Percentiles rank a stretch among this genome's conserved stretches.
Evolutionary conservation across 1,140 invertebrate genomes (phyloP).

Genomic region (Trypoxylus dichotomus): DNA sequence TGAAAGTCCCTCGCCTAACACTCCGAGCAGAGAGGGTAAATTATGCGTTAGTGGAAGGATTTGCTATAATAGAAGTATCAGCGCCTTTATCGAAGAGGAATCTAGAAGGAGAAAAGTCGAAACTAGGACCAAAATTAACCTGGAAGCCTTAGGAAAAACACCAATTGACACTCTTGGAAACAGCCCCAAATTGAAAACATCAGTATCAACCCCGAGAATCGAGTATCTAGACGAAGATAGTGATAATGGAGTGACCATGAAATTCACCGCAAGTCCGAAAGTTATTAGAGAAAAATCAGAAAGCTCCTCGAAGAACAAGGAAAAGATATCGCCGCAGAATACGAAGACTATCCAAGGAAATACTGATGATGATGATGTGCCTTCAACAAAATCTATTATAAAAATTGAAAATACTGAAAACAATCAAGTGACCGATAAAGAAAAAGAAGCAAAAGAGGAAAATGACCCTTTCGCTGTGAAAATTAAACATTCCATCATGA

Average conservation of each 20-base stretch:
- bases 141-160: not conserved
- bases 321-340: too few relatives aligned
- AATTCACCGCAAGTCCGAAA: not conserved
- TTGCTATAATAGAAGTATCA: constrained; percentile 9
- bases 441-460: not conserved
- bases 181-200: not conserved
- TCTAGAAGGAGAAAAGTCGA: not conserved
- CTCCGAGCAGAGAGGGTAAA: not conserved
- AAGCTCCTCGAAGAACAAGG: too few relatives aligned
- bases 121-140: not conserved
- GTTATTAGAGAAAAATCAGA: too few relatives aligned
- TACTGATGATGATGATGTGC: too few relatives aligned
- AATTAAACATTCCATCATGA: not conserved
- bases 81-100: not conserved
- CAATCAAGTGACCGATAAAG: too few relatives aligned
- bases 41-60: not conserved
- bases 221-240: not conserved
- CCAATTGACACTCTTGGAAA: not conserved
- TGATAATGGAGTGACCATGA: not conserved
- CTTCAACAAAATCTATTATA: too few relatives aligned
- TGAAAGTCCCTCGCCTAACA: not conserved
- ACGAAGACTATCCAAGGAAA: too few relatives aligned
- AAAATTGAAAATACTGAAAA: too few relatives aligned
- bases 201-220: not conserved
- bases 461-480: not conserved